Base-by-base conservation (phyloP, 2,113 vertebrate species). In the Alexandromys fortis region DNA sequence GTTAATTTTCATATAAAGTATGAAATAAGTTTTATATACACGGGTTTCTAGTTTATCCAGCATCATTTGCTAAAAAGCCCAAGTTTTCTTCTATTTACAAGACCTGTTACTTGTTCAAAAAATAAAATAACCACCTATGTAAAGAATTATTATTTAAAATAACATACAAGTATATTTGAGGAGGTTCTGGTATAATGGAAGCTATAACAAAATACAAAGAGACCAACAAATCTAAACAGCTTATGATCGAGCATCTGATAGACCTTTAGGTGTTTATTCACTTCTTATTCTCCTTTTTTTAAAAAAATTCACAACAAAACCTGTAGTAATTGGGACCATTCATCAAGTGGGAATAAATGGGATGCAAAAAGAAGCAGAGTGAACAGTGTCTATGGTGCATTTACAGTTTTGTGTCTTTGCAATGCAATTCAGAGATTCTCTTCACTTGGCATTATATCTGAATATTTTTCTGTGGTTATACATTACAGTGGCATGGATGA, bases 381-480 rank as follows among this genome's bases (percentile, higher is more conserved):
- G 10, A 68, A 49, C 17, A 0, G 21, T 73, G 3, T 52, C 26
- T 86, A 7, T 8, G 11, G 85, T 70, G 17, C 52, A 47, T 78
- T 47, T 42, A 7, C 68, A 72, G 33, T 58, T 85, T 85, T 47
- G 68, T 26, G 22, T 58, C 86, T 86, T 88, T 88, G 3, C 63
- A 75, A 83, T 96, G 52, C 94, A 86, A 70, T 86, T 89, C 58
- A 87, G 4, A 79, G 45, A 61, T 88, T 7, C n/a, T 87, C 28
- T 89, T 70, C 19, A 47, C 14, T 78, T 63, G 58, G 58, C 38
- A 67, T 75, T 73, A 28, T 21, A 6, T 13, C 24, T 92, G 38
- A 11, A 55, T 38, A 55, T 87, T 82, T 86, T 49, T 49, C 26
- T 12, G 0, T 35, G 73, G 19, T 90, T 91, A 47, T 28, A 28